These are phyloP conservation scores for Cephalopterus ornatus DNA, from an alignment of 2,113 vertebrate genomes.

Conservation along the genomic window DNA sequence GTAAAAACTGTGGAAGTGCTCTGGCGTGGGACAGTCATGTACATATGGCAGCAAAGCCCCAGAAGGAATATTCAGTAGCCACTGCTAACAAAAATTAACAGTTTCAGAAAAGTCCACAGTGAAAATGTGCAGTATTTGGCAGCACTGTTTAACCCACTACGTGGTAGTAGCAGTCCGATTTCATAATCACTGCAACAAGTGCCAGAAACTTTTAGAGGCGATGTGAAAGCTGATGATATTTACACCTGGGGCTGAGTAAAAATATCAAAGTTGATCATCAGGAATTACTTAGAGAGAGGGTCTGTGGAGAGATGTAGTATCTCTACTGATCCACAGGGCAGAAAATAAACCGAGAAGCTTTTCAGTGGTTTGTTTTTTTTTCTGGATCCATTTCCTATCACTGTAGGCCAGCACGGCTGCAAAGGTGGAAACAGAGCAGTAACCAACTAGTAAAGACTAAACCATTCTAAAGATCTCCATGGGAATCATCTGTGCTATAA, in stretches of 20 bases:
- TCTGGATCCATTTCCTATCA: background rate
- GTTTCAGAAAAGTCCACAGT: background rate
- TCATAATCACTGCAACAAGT: background rate
- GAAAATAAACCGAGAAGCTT: background rate
- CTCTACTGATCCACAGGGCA: background rate
- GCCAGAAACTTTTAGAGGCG: background rate
- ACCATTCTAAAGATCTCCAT: background rate
- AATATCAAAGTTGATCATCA: background rate
- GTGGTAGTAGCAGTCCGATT: background rate
- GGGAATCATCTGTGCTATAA: background rate
- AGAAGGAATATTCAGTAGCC: background rate
- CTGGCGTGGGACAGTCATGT: rapidly evolving
- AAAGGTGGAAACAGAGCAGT: background rate
- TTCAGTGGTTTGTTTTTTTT: background rate
- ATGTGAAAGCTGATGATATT: background rate
- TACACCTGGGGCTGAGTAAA: background rate
- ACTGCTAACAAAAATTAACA: background rate
- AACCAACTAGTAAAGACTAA: background rate
- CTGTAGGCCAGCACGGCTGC: background rate
- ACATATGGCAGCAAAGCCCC: background rate
- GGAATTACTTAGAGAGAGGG: background rate
- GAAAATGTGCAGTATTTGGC: background rate
- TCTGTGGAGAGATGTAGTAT: background rate
- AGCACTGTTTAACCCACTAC: background rate
- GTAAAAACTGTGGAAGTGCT: background rate